Percentiles rank a stretch among this genome's conserved stretches.
Conservation (phyloP, 2,113 vertebrate genomes). For the Hyla sarda region DNA sequence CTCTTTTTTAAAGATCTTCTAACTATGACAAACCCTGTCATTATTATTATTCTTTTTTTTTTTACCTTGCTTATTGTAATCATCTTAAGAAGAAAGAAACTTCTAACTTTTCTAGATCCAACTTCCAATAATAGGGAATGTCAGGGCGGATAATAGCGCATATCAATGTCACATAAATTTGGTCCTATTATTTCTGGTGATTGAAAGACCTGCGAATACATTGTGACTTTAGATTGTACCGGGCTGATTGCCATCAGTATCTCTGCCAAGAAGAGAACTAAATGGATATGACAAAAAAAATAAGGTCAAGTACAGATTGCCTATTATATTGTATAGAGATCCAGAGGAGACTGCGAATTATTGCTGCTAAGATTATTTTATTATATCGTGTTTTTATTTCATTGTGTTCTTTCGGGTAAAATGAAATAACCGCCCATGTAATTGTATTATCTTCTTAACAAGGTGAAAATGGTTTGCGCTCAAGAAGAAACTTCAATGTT, state of each 20-base stretch:
- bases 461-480: neutral
- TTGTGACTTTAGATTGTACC: constrained; percentile 47
- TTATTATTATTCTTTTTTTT: no score
- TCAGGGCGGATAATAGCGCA: neutral
- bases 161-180: constrained; percentile 44
- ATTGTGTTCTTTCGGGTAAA: constrained; percentile 12
- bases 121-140: neutral
- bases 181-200: constrained; percentile 42
- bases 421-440: constrained; percentile 17
- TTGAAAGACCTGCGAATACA: constrained; percentile 46
- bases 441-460: constrained; percentile 30
- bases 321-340: constrained; percentile 22
- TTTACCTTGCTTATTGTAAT: neutral
- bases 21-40: neutral
- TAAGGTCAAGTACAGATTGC: constrained; percentile 21
- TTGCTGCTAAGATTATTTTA: constrained; percentile 2
- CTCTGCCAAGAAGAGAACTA: constrained; percentile 40
- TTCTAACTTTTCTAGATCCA: neutral
- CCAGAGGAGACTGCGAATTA: constrained; percentile 9
- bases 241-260: constrained; percentile 49
- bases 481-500: neutral
- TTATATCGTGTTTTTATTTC: constrained; percentile 33
- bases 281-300: constrained; percentile 42
- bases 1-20: no score
- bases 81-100: neutral